These are phyloP conservation scores for Lepus americanus DNA, from an alignment of 2,113 vertebrate genomes.

Conservation along the genomic window DNA sequence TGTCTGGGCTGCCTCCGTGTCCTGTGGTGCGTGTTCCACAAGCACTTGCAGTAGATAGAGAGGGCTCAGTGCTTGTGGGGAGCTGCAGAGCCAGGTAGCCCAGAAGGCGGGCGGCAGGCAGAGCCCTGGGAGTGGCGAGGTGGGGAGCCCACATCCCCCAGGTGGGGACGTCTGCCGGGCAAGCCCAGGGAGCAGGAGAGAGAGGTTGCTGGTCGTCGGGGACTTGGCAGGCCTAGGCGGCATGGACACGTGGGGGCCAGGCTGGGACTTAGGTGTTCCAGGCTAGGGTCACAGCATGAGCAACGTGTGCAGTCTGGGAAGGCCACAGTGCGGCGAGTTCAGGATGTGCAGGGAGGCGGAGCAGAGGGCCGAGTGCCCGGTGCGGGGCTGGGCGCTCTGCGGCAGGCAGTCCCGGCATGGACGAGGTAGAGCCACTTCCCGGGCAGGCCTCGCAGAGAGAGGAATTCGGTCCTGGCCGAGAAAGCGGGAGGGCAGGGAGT, in stretches of 20 bases:
- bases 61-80: background rate
- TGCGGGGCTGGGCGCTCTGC: background rate
- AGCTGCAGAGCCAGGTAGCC: background rate
- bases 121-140: background rate
- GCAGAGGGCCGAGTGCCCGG: background rate
- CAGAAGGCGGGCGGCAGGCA: background rate
- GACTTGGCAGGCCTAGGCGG: background rate
- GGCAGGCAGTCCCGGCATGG: background rate
- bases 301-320: fast-evolving
- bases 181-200: background rate
- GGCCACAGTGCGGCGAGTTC: background rate
- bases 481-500: background rate
- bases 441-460: background rate
- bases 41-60: background rate
- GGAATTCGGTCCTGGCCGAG: background rate
- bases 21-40: background rate
- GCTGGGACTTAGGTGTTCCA: background rate
- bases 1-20: background rate
- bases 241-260: background rate
- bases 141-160: background rate
- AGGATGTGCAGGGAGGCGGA: background rate
- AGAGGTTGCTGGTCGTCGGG: too few species aligned
- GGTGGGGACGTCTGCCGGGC: background rate
- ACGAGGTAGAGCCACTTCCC: background rate
- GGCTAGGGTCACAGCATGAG: background rate